Conservation (phyloP, 1,140 invertebrate species). For the Schlechtendalia chinensis region DNA sequence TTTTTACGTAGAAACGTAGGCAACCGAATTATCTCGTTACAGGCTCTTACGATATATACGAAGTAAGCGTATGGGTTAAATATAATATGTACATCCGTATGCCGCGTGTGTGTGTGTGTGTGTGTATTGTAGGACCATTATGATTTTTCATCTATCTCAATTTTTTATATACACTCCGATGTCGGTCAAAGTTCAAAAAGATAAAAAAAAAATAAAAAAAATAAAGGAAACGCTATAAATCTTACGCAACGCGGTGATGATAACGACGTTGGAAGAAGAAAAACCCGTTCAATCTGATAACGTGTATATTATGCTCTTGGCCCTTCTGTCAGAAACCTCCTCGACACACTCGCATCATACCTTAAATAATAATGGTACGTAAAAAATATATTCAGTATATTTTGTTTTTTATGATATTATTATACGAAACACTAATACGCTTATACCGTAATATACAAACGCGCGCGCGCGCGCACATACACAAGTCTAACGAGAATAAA, state of each 20-base stretch:
- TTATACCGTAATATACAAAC: too few relatives aligned
- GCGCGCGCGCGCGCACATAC: neutral
- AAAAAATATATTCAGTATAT: conserved; percentile 16
- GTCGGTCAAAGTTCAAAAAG: conserved; percentile 37
- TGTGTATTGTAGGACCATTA: neutral
- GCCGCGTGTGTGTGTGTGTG: neutral
- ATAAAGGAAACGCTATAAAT: conserved; percentile 17
- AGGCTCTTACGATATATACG: neutral
- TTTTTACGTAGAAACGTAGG: neutral
- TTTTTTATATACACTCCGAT: neutral
- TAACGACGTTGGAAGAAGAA: conserved; percentile 18
- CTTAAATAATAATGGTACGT: neutral
- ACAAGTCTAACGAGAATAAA: neutral
- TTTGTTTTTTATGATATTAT: conserved; percentile 11
- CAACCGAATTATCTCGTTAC: neutral
- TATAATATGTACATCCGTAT: neutral
- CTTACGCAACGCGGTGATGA: conserved; percentile 4
- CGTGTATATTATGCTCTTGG: neutral
- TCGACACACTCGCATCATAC: neutral
- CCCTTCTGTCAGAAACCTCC: conserved; percentile 3
- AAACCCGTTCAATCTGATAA: conserved; percentile 33
- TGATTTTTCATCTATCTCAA: conserved; percentile 17
- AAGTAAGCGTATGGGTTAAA: too few relatives aligned
- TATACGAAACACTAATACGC: neutral
- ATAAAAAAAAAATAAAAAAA: conserved; percentile 2